Evolutionary conservation across 2,888 invertebrate species (phyloP), one percentile per base, ranked within the genome.

Genomic region (Zhuqinia jingwanae): DNA sequence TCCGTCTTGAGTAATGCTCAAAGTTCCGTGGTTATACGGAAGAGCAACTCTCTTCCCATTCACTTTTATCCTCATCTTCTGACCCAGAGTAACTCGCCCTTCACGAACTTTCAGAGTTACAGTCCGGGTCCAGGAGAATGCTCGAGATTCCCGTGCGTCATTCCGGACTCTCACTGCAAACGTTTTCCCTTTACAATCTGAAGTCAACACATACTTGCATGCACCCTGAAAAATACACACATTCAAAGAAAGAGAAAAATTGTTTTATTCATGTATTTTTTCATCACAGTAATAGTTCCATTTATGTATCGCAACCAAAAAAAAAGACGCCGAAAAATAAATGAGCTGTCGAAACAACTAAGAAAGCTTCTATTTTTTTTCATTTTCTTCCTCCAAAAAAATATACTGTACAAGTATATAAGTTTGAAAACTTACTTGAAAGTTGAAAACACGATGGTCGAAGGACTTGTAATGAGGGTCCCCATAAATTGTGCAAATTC

Each of bases 391-490:
- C 56, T 77, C 77, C 36, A 36, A 36, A 77, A 70, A 15, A 70
- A 22, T 1, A 45, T 20, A 65, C 17, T 68, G 22, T 25, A 58
- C 22, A 58, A 58, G 25, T 13, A 25, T 6, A 58, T 6, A 53
- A 53, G n/a, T 42, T 68, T 36, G 36, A 70, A 45, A 58, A 87
- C 78, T 70, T 89, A 91, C 91, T 88, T 97, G 97, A 92, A 98
- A 98, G 92, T 96, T 97, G 92, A 96, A 98, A 92, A 97, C 96
- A 92, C 96, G 96, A 50, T 98, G 98, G 92, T 99, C 99, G 92
- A 98, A 99, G 3, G 98, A 98, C 91, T 96, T 95, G 92, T 98
- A 98, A 92, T 98, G 98, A 0, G 98, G 98, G 92, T 98, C 98
- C 0, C 98, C 98, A 91, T 97, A 98, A 1, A 98, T 98, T 11